phyloP scores from a whole-genome alignment of 2,797 vertebrate species.

The Hypotaenidia philippensis region DNA sequence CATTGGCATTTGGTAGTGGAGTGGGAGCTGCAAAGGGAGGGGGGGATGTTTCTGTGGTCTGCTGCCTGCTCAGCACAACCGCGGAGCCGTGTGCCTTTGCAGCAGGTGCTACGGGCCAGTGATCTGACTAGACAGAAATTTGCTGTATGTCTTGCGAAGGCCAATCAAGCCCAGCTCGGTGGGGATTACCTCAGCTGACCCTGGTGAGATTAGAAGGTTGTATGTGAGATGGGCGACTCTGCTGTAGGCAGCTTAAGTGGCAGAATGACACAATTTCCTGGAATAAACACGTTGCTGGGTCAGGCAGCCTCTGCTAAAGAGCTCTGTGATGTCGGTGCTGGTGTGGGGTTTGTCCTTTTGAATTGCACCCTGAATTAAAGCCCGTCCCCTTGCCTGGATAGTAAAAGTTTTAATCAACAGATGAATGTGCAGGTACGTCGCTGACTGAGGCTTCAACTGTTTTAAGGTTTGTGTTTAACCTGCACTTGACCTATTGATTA shows the following conservation, averaged over 20 bases:
- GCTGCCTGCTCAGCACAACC: background rate
- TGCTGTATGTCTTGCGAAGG: conserved; percentile 79
- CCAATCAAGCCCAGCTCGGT: conserved; percentile 83
- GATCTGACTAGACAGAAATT: conserved; percentile 87
- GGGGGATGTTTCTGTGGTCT: background rate
- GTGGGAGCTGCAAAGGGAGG: background rate
- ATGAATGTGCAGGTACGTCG: conserved; percentile 89
- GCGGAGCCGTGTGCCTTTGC: conserved; percentile 11
- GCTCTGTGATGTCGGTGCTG: conserved; percentile 74
- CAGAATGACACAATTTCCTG: conserved; percentile 90
- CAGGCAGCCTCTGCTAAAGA: conserved; percentile 83
- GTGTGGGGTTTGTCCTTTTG: conserved; percentile 74
- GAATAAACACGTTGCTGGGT: conserved; percentile 86
- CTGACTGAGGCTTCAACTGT: conserved; percentile 39
- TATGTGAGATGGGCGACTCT: conserved; percentile 87
- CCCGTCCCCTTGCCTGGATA: conserved; percentile 66
- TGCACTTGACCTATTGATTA: conserved; percentile 6
- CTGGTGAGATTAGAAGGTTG: conserved; percentile 84
- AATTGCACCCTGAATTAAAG: conserved; percentile 49
- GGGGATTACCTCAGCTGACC: conserved; percentile 90
- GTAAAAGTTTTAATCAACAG: conserved; percentile 79
- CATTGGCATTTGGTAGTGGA: rapidly evolving
- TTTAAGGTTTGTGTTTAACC: conserved; percentile 73
- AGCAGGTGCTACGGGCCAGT: conserved; percentile 79
- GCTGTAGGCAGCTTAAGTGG: conserved; percentile 86